These are phyloP conservation scores for Dunckerocampus dactyliophorus DNA, from an alignment of 2,113 vertebrate genomes.

Conservation along the genomic window DNA sequence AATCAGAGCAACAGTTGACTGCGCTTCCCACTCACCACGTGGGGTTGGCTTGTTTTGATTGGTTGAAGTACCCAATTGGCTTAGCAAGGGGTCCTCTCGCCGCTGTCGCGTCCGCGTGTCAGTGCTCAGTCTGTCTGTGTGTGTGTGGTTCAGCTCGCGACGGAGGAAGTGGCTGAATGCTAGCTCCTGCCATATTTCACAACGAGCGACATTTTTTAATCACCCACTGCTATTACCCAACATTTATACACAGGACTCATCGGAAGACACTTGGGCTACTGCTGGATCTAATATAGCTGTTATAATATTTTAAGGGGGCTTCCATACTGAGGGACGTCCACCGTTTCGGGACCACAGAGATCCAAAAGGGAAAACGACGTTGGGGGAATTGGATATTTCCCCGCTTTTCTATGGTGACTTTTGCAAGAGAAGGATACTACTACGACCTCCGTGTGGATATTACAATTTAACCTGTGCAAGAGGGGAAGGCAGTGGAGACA, in stretches of 20 bases:
- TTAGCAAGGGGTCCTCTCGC: slow-evolving; percentile 71
- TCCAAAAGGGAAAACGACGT: slow-evolving; percentile 38
- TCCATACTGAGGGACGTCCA: slow-evolving; percentile 46
- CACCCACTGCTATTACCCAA: not conserved
- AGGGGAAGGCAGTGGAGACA: slow-evolving; percentile 54
- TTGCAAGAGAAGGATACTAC: slow-evolving; percentile 43
- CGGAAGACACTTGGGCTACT: slow-evolving; percentile 12
- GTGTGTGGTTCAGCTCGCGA: slow-evolving; percentile 78
- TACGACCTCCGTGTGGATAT: slow-evolving; percentile 42
- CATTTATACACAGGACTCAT: slow-evolving; percentile 37
- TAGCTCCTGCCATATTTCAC: slow-evolving; percentile 46
- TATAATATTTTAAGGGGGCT: slow-evolving; percentile 28
- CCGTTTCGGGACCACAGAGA: slow-evolving; percentile 50
- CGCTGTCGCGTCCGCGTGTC: slow-evolving; percentile 81
- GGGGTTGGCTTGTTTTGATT: slow-evolving; percentile 66
- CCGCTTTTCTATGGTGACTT: slow-evolving; percentile 11
- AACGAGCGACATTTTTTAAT: slow-evolving; percentile 48
- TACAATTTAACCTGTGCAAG: slow-evolving; percentile 46
- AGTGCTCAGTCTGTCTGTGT: slow-evolving; percentile 74
- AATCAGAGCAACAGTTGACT: slow-evolving; percentile 55
- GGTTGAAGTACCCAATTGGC: slow-evolving; percentile 70
- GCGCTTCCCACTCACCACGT: slow-evolving; percentile 69
- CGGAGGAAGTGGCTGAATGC: slow-evolving; percentile 59
- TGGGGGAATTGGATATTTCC: slow-evolving; percentile 23
- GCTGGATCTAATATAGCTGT: slow-evolving; percentile 35